These are phyloP conservation scores for Crambe crambe DNA, from an alignment of 37 sponge, comb jelly and placozoan genomes.

Conservation along the genomic window DNA sequence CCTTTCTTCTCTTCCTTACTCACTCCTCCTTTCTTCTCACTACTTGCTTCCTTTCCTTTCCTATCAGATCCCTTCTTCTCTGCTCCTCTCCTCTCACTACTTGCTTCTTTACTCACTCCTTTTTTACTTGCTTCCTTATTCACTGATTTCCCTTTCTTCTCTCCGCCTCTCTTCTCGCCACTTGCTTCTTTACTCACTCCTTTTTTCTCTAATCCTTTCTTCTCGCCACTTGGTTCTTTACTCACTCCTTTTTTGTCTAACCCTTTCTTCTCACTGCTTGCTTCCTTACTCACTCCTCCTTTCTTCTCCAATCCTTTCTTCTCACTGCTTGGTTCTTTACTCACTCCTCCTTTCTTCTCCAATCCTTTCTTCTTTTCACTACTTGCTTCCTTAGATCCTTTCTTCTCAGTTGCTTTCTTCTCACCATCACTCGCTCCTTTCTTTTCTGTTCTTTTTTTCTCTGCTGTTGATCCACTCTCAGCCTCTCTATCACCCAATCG, in stretches of 20 bases:
- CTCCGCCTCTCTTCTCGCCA: not conserved
- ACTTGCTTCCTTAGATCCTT: not conserved
- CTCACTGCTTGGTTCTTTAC: not conserved
- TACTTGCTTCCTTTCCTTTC: conserved; percentile 1
- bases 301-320: not conserved
- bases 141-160: no score
- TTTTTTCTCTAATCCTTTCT: not conserved
- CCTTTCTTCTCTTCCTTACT: not conserved
- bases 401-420: not conserved
- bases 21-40: not conserved
- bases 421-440: not conserved
- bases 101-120: not conserved
- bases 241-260: not conserved
- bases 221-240: not conserved
- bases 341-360: not conserved
- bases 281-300: not conserved
- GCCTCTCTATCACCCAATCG: not conserved
- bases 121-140: not conserved
- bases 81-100: conserved; percentile 14
- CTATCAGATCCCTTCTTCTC: conserved; percentile 7
- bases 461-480: not conserved
- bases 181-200: not conserved
- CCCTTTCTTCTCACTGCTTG: not conserved
- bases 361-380: conserved; percentile 17
- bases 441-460: not conserved